Evolutionary conservation across 2,113 vertebrate species (phyloP), one percentile per base, ranked within the genome.

Genomic region (Silurus meridionalis): DNA sequence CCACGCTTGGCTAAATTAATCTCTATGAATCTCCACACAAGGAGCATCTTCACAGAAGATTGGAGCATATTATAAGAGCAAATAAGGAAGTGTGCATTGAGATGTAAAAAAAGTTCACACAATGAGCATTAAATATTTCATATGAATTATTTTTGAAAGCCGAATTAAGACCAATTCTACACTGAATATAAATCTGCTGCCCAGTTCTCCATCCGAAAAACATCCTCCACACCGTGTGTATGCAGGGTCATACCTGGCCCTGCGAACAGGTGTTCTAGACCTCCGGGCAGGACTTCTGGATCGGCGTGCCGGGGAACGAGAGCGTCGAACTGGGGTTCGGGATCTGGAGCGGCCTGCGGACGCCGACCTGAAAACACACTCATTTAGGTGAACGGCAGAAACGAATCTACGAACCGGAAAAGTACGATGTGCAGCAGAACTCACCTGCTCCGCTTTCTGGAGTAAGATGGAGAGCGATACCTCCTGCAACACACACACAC

Each of bases 401-500:
- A 37, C 2, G 37, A 37, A 37, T 37, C 37, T 37, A 37, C 37
- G 37, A 37, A 37, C 37, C 2, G 37, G 37, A 3, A 50, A 71
- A 19, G 66, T 64, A 64, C 1, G 13, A 23, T 1, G 55, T 0
- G 6, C 19, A 58, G 52, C 5, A 57, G 80, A 74, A 80, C 89
- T 91, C 64, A 96, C 95, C 95, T 93, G 93, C 95, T 95, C 80
- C 93, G 94, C 89, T 92, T 94, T 80, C 94, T 94, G 82, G 95
- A 92, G 79, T 95, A 95, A 6, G 95, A 96, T 0, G 95, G 94
- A 80, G 95, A 95, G 72, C 94, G 89, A 55, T 94, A 92, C 10
- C 93, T 92, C 89, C 95, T 94, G 89, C 87, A 91, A 72, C 53
- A 8, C 50, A 58, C 8, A 78, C 10, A 83, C 4, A 83, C 9